Evolutionary conservation across 1,140 invertebrate genomes (phyloP).

Genomic region (Brachionus manjavacas): DNA sequence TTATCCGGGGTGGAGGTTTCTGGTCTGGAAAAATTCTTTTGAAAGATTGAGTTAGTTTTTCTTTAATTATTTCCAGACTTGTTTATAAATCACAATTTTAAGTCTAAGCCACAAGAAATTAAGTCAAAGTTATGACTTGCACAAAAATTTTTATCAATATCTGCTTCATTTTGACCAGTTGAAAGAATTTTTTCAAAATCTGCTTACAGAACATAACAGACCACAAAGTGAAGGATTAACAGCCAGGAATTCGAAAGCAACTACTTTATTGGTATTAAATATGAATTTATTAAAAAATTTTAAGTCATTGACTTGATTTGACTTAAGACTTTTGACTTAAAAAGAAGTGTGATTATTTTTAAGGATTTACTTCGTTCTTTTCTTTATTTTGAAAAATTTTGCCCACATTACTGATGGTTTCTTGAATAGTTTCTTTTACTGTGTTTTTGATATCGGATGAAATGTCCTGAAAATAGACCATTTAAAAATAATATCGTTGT

Average conservation of each 20-base stretch:
- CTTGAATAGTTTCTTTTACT: neutral
- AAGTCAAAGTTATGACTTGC: too few species aligned
- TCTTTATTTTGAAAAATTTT: neutral
- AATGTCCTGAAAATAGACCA: neutral
- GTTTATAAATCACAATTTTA: neutral
- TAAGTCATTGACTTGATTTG: neutral
- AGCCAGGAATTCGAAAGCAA: too few species aligned
- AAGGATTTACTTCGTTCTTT: neutral
- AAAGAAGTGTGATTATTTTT: neutral
- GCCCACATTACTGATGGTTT: neutral
- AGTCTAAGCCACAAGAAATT: too few species aligned
- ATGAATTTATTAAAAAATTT: neutral
- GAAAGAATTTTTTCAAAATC: neutral
- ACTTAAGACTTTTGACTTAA: neutral
- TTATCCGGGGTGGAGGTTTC: neutral
- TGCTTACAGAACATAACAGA: neutral
- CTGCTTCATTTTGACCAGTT: neutral
- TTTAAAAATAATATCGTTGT: neutral
- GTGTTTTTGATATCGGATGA: neutral
- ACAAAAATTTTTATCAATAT: too few species aligned
- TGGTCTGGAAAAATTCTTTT: neutral
- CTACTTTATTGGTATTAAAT: too few species aligned
- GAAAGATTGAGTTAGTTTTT: too few species aligned
- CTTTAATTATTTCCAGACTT: neutral
- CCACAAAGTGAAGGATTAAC: neutral